Conservation (phyloP, 2,113 vertebrate species). For the Coracopsis vasa region DNA sequence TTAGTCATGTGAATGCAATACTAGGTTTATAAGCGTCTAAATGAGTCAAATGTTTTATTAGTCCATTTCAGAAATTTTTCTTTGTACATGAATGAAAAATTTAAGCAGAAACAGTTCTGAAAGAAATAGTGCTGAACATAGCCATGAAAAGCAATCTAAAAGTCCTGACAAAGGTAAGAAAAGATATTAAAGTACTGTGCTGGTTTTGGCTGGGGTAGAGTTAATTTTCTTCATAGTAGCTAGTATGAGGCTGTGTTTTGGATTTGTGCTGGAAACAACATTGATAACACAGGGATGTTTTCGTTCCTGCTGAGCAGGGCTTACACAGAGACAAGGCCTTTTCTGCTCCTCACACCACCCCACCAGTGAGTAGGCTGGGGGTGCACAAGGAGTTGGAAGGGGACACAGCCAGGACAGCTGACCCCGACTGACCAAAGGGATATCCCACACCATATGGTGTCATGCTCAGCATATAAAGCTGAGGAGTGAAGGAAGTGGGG, state of each 20-base stretch:
- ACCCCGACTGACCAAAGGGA: background rate
- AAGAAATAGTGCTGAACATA: background rate
- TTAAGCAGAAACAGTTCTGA: background rate
- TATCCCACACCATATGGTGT: background rate
- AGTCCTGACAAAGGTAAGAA: background rate
- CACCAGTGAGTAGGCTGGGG: background rate
- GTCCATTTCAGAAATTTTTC: background rate
- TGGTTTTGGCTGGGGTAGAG: background rate
- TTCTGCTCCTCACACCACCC: background rate
- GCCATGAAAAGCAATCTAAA: conserved; percentile 17
- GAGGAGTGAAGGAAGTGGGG: background rate
- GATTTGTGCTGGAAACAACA: background rate
- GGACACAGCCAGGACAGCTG: background rate
- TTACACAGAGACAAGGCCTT: background rate
- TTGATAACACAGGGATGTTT: background rate
- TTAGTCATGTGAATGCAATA: background rate
- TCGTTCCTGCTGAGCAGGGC: background rate
- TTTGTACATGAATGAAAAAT: conserved; percentile 6
- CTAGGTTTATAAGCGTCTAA: conserved; percentile 24
- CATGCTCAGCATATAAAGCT: background rate
- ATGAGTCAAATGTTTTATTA: background rate
- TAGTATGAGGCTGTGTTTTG: background rate
- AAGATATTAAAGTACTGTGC: background rate
- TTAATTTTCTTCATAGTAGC: background rate
- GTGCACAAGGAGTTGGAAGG: background rate